phyloP scores from a whole-genome alignment of 2,888 invertebrate species.

The Marasmarcha lunaedactyla region DNA sequence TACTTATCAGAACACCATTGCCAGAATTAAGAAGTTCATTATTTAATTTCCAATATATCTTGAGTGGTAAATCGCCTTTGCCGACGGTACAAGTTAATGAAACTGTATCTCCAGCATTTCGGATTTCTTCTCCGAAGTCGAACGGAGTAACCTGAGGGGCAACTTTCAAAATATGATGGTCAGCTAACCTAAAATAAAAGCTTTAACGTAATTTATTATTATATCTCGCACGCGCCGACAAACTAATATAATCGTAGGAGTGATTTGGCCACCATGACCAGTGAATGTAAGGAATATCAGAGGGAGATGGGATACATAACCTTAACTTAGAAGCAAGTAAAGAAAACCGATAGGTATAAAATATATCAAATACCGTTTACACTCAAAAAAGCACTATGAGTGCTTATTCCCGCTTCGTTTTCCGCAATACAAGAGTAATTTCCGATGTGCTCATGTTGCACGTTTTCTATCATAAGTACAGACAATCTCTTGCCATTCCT shows the following conservation, averaged over 20 bases:
- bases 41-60: constrained; percentile 82
- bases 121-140: constrained; percentile 74
- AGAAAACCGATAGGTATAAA: too few species aligned
- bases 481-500: constrained; percentile 71
- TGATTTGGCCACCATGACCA: constrained; percentile 72
- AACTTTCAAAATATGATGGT: constrained; percentile 43
- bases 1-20: constrained; percentile 68
- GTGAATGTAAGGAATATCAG: too few species aligned
- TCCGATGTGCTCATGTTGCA: constrained; percentile 76
- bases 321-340: too few species aligned
- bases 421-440: constrained; percentile 81
- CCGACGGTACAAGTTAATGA: constrained; percentile 73
- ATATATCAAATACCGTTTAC: constrained; percentile 69
- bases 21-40: constrained; percentile 64
- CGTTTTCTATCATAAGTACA: constrained; percentile 73
- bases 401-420: constrained; percentile 78
- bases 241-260: too few species aligned
- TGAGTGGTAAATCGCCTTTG: constrained; percentile 78
- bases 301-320: too few species aligned
- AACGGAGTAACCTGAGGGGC: constrained; percentile 75
- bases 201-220: too few species aligned
- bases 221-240: too few species aligned
- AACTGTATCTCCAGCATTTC: constrained; percentile 74
- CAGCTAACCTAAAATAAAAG: constrained; percentile 24
- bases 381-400: constrained; percentile 73